These are phyloP conservation scores for Coreius guichenoti DNA, from an alignment of 2,797 vertebrate genomes.

Conservation along the genomic window DNA sequence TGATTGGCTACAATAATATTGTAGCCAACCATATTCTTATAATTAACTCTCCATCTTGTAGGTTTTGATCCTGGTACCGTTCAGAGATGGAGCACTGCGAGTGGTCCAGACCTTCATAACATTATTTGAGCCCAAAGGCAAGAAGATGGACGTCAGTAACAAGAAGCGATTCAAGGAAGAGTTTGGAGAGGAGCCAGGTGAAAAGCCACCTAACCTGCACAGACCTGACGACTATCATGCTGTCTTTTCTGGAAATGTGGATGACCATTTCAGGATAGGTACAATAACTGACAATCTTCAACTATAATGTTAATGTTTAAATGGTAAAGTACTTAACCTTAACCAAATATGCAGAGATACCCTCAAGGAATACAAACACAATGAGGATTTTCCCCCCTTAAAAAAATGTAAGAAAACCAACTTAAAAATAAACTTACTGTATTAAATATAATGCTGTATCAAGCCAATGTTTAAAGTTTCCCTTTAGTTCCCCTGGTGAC, in stretches of 20 bases:
- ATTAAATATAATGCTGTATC: background rate
- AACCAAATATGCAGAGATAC: background rate
- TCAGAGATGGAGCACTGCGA: conserved; percentile 86
- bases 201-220: conserved; percentile 83
- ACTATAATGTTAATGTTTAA: background rate
- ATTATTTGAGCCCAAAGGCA: conserved; percentile 86
- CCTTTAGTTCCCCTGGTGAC: background rate
- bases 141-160: conserved; percentile 90
- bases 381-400: background rate
- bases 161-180: conserved; percentile 95
- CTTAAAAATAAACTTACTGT: no score
- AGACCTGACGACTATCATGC: conserved; percentile 94
- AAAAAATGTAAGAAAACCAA: background rate
- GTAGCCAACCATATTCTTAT: background rate
- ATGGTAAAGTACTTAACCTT: background rate
- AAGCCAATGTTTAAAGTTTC: background rate
- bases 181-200: conserved; percentile 84
- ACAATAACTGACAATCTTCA: background rate
- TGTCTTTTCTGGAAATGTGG: conserved; percentile 92
- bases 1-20: no score
- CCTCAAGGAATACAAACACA: background rate
- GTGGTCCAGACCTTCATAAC: conserved; percentile 87
- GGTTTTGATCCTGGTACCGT: conserved; percentile 93
- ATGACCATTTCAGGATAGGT: conserved; percentile 98
- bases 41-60: conserved; percentile 61